These are phyloP conservation scores for Philantomba maxwellii DNA, from an alignment of 2,113 vertebrate species.

Conservation along the genomic window DNA sequence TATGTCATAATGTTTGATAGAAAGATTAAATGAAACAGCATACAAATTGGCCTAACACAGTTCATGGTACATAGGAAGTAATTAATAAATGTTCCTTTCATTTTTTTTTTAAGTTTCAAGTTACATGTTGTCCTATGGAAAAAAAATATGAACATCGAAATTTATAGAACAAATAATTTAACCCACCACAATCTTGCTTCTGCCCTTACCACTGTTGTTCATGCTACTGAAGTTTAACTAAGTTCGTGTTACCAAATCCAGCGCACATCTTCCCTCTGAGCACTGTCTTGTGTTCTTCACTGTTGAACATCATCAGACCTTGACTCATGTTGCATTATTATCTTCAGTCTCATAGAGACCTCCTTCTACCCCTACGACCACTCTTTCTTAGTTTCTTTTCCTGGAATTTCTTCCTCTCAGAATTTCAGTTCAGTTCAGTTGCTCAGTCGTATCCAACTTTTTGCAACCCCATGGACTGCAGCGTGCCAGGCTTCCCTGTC, in stretches of 20 bases:
- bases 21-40: background rate
- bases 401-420: background rate
- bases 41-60: background rate
- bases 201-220: background rate
- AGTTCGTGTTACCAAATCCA: background rate
- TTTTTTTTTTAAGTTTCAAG: background rate
- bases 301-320: background rate
- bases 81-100: background rate
- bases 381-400: background rate
- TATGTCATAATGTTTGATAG: background rate
- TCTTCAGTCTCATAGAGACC: background rate
- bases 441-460: background rate
- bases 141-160: background rate
- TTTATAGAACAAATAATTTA: slow-evolving; percentile 8
- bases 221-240: background rate
- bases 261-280: background rate
- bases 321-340: background rate
- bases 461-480: background rate
- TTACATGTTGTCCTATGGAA: background rate
- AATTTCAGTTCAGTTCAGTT: background rate
- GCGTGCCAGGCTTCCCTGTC: background rate
- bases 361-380: background rate
- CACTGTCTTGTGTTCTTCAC: background rate
- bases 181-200: background rate
- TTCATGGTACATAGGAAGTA: background rate